Conservation (phyloP, 2,888 invertebrate species). For the Polydrusus cervinus region DNA sequence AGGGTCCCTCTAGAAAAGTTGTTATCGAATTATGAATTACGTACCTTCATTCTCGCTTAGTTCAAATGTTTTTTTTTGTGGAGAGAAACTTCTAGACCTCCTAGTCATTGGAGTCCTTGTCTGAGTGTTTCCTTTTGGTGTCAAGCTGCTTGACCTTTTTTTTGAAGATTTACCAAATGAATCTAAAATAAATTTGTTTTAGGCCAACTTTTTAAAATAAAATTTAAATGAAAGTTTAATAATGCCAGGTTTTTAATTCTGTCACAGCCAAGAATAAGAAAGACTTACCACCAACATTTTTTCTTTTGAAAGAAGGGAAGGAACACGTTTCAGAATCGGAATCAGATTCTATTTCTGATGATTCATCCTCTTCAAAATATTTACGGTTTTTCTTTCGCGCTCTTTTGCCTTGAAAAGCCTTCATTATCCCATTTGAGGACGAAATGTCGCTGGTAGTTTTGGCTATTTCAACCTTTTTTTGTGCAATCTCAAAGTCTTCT, state of each 20-base stretch:
- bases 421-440: constrained; percentile 1
- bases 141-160: not conserved
- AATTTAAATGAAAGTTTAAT: not conserved
- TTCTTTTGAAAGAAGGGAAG: constrained; percentile 1
- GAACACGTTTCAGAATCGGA: not conserved
- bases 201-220: not conserved
- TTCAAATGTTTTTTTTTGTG: not conserved
- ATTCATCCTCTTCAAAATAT: constrained; percentile 8
- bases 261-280: not conserved
- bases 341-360: not conserved
- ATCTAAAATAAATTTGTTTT: not conserved
- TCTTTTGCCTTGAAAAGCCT: not conserved
- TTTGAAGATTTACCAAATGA: not conserved
- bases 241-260: not conserved
- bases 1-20: too few species aligned
- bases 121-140: not conserved
- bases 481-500: constrained; percentile 10
- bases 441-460: constrained; percentile 10
- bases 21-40: not conserved
- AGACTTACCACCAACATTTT: not conserved
- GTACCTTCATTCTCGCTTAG: not conserved
- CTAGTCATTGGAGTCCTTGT: not conserved
- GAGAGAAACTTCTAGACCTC: not conserved
- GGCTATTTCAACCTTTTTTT: constrained; percentile 12
- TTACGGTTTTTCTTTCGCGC: not conserved